Percentiles rank a stretch among this genome's conserved stretches.
These are phyloP conservation scores for Geopemphigus sp. DNA, from an alignment of 1,140 invertebrate genomes.

Conservation along the genomic window DNA sequence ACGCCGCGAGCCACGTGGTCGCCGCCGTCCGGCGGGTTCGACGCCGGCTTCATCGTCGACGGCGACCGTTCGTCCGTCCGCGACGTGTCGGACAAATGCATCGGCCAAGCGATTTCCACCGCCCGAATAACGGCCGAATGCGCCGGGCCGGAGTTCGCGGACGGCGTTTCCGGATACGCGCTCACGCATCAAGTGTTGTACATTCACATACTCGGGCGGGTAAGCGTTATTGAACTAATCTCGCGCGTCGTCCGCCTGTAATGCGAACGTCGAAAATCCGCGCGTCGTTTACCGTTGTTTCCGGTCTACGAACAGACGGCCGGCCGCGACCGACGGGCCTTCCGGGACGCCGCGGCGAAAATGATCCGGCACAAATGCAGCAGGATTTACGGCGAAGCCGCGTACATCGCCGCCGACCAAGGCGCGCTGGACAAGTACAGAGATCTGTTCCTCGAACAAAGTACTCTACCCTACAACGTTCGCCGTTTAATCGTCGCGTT, in stretches of 20 bases:
- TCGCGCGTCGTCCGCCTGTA: no score
- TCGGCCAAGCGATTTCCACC: background rate
- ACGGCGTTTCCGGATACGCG: background rate
- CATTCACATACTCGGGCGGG: slow-evolving; percentile 8
- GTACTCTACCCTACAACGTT: background rate
- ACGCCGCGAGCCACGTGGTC: no score
- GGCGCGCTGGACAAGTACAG: background rate
- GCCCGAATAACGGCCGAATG: background rate
- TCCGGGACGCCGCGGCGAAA: background rate
- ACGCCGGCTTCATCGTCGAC: background rate
- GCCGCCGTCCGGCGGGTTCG: background rate
- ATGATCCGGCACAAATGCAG: slow-evolving; percentile 3
- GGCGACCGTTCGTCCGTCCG: background rate
- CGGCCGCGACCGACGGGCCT: no score
- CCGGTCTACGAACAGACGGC: no score
- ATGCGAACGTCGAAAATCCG: no score
- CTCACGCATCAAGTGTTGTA: slow-evolving; percentile 38
- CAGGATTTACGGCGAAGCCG: slow-evolving; percentile 9
- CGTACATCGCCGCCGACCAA: background rate
- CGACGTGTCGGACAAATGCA: slow-evolving; percentile 3
- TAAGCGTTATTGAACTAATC: no score
- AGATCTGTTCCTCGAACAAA: slow-evolving; percentile 46
- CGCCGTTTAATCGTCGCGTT: no score
- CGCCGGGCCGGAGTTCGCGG: background rate
- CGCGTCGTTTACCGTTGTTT: no score